phyloP scores from a whole-genome alignment of 2,888 invertebrate genomes.

The Cosmia trapezina region DNA sequence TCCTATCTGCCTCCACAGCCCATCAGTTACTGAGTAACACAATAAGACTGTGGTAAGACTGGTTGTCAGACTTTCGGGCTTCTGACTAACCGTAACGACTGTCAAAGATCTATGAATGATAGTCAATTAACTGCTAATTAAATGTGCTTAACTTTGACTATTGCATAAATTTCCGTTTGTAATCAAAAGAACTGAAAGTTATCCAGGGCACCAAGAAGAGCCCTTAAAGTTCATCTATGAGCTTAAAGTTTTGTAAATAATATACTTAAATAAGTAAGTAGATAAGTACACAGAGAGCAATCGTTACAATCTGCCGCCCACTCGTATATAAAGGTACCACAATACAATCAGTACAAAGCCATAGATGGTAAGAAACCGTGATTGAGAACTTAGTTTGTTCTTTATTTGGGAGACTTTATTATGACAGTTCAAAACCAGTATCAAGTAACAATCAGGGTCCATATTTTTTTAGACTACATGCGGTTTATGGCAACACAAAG shows the following conservation, averaged over 20 bases:
- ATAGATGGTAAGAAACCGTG: conserved; percentile 19
- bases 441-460: background rate
- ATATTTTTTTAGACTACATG: background rate
- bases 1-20: too few relatives aligned
- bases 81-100: too few relatives aligned
- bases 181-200: background rate
- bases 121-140: too few relatives aligned
- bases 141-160: too few relatives aligned
- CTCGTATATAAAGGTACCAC: conserved; percentile 12
- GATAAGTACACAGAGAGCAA: background rate
- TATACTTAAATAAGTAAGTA: background rate
- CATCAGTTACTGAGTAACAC: too few relatives aligned
- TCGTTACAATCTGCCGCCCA: conserved; percentile 29
- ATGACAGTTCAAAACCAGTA: conserved; percentile 7
- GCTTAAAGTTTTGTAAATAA: background rate
- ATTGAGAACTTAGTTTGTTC: conserved; percentile 25
- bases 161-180: background rate
- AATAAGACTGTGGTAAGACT: too few relatives aligned
- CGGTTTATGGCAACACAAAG: too few relatives aligned
- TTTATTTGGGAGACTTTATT: conserved; percentile 28
- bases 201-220: too few relatives aligned
- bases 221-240: background rate
- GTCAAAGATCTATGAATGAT: too few relatives aligned
- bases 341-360: conserved; percentile 37
- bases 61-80: too few relatives aligned